These are phyloP conservation scores for Amblyjoppa proteus DNA, from an alignment of 2,888 invertebrate genomes.

Conservation along the genomic window DNA sequence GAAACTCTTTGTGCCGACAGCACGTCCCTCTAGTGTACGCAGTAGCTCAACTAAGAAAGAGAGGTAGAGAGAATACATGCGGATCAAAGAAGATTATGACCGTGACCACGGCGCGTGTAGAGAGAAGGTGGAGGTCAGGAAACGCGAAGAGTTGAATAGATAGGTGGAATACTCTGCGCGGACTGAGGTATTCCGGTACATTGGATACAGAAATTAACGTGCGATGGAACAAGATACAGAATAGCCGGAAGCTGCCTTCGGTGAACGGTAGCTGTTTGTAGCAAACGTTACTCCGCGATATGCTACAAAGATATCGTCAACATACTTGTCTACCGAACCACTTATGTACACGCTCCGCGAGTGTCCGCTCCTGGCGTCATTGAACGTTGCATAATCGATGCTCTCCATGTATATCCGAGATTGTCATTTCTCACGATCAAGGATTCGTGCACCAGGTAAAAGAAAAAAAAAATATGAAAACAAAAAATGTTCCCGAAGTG, in stretches of 20 bases:
- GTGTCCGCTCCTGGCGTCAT: slow-evolving; percentile 3
- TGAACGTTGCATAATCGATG: slow-evolving; percentile 10
- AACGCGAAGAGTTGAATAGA: slow-evolving; percentile 21
- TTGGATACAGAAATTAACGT: slow-evolving; percentile 21
- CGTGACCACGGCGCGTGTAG: slow-evolving; percentile 33
- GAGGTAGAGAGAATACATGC: slow-evolving; percentile 11
- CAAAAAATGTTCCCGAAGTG: not conserved
- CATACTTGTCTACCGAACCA: not conserved
- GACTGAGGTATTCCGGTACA: not conserved
- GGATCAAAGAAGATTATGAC: slow-evolving; percentile 44
- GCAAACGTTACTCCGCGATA: slow-evolving; percentile 15
- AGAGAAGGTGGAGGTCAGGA: slow-evolving; percentile 46
- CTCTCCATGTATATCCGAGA: slow-evolving; percentile 1
- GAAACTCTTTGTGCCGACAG: slow-evolving; percentile 15
- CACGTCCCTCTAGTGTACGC: not conserved
- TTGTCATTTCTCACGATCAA: slow-evolving; percentile 6
- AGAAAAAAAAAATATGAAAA: not conserved
- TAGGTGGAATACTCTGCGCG: not conserved
- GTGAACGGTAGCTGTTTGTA: slow-evolving; percentile 38
- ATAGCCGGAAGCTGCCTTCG: slow-evolving; percentile 1
- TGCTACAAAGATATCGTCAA: not conserved
- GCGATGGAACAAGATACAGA: slow-evolving; percentile 29
- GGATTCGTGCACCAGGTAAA: not conserved
- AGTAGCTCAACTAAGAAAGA: slow-evolving; percentile 1
- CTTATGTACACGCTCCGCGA: slow-evolving; percentile 8